Conservation (phyloP, 1,140 invertebrate species). For the Diplogasteroides magnus region DNA sequence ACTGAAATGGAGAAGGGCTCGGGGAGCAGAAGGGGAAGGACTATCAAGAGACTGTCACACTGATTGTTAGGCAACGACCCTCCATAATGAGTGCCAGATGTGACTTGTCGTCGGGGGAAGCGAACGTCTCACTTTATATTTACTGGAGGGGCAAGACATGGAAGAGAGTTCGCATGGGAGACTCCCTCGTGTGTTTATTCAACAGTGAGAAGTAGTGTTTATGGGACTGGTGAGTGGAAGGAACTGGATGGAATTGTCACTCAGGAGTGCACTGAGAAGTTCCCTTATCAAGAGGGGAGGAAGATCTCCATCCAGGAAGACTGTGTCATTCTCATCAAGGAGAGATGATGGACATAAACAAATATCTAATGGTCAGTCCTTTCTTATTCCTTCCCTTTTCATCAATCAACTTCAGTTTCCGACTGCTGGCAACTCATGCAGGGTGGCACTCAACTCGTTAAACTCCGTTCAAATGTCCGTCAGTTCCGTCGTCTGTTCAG, state of each 20-base stretch:
- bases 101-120: too few species aligned
- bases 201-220: too few species aligned
- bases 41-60: too few species aligned
- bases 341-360: conserved; percentile 54
- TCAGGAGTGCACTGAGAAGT: conserved; percentile 30
- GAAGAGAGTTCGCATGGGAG: too few species aligned
- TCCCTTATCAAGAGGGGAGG: conserved; percentile 35
- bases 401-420: conserved; percentile 58
- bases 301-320: conserved; percentile 46
- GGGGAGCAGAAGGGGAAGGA: too few species aligned
- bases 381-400: conserved; percentile 3
- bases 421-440: conserved; percentile 66
- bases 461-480: conserved; percentile 64
- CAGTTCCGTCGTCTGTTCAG: conserved; percentile 64
- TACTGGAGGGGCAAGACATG: too few species aligned
- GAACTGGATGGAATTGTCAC: neutral
- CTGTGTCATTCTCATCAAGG: conserved; percentile 50
- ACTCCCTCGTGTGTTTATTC: too few species aligned
- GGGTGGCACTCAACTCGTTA: conserved; percentile 63
- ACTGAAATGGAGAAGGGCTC: too few species aligned
- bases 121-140: too few species aligned
- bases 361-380: conserved; percentile 58
- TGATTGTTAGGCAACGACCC: too few species aligned
- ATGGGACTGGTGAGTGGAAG: neutral
- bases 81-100: too few species aligned